Base-by-base conservation (phyloP, 2,113 vertebrate genomes). In the Prinia subflava region DNA sequence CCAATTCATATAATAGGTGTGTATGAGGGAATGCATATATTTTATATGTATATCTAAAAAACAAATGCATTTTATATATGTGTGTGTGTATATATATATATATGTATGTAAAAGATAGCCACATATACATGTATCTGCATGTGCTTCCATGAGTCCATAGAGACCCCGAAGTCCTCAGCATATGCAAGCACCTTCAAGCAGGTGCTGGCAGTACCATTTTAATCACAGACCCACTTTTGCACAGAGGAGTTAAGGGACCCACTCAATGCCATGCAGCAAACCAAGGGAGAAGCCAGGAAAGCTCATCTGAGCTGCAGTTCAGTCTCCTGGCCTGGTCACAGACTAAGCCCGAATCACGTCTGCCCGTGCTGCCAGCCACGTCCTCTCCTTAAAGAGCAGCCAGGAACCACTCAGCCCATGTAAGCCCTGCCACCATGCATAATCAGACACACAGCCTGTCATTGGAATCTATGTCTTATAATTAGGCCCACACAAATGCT, bases 361-460 rank as follows among this genome's bases (percentile, higher is more conserved):
- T 0, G 44, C 52, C 41, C 0, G 0, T 47, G 24, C 76, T 93
- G 94, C 94, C 95, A 96, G 52, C 64, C 55, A 31, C 37, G 14
- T 93, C 82, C 21, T 77, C n/a, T 80, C 79, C 92, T 95, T 92
- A 92, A 92, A 90, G 88, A 19, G 22, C 71, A 81, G 52, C 93
- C 94, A 96, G 85, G 33, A 93, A 64, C 9, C 2, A 75, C 65
- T 68, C 75, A 13, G 76, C 68, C 64, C 76, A 3, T 0, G 47
- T 52, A 59, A 93, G 64, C 79, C 55, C 6, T 67, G 42, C 52
- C 70, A 91, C 79, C 3, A 0, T 19, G 68, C 64, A 56, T 80
- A 91, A 91, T 83, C 70, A 83, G 27, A 80, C 65, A 69, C 53
- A 60, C 65, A 75, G 57, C 65, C 85, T 85, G 52, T 47, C 64